Percentiles rank a stretch among this genome's conserved stretches.
Conservation (phyloP, 2,888 invertebrate genomes). For the Lochmaea crataegi region DNA sequence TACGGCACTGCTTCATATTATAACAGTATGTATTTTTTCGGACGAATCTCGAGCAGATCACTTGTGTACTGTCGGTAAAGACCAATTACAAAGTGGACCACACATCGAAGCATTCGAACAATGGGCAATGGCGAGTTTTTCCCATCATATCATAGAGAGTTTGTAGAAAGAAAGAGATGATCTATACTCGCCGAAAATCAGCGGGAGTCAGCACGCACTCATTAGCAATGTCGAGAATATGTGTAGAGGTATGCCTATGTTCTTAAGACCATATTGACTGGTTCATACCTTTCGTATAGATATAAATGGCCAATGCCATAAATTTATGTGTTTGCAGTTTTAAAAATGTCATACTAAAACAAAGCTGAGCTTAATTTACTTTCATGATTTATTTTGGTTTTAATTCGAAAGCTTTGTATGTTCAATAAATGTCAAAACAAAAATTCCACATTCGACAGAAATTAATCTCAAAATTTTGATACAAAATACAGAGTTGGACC, state of each 20-base stretch:
- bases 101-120: slow-evolving; percentile 53
- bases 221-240: slow-evolving; percentile 62
- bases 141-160: slow-evolving; percentile 43
- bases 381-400: not conserved
- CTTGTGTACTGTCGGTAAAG: slow-evolving; percentile 23
- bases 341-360: not conserved
- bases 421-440: too few relatives aligned
- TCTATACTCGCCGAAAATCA: slow-evolving; percentile 55
- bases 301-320: slow-evolving; percentile 22
- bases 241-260: slow-evolving; percentile 42
- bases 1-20: not conserved
- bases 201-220: slow-evolving; percentile 63
- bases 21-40: slow-evolving; percentile 12
- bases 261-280: slow-evolving; percentile 21
- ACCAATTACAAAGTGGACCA: slow-evolving; percentile 57
- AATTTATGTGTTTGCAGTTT: slow-evolving; percentile 7
- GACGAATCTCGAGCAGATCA: slow-evolving; percentile 9
- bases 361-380: not conserved
- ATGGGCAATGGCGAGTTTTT: slow-evolving; percentile 56
- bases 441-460: not conserved
- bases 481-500: not conserved
- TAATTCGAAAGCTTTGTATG: not conserved
- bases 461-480: not conserved
- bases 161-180: slow-evolving; percentile 46
- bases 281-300: slow-evolving; percentile 11